Conservation (phyloP, 1,140 invertebrate species). For the Ptiloglossa arizonensis region DNA sequence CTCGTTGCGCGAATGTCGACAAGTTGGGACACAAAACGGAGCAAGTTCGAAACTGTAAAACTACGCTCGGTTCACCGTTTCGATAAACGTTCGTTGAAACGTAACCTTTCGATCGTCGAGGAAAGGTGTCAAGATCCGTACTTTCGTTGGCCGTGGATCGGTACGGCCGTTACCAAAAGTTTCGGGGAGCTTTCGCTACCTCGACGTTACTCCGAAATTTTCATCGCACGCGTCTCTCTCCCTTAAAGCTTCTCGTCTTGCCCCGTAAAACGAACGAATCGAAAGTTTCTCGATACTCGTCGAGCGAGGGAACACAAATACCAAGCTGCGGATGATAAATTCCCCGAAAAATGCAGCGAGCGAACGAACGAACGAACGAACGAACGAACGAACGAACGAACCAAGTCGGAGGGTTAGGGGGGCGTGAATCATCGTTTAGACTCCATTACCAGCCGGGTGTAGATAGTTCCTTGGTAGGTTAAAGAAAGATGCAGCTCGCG, state of each 20-base stretch:
- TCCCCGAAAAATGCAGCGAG: neutral
- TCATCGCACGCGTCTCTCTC: neutral
- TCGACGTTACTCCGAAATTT: neutral
- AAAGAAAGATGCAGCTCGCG: slow-evolving; percentile 34
- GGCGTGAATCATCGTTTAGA: slow-evolving; percentile 63
- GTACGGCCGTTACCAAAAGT: no score
- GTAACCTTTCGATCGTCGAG: no score
- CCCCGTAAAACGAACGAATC: neutral
- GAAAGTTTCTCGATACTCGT: neutral
- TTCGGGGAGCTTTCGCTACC: no score
- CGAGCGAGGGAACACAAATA: neutral
- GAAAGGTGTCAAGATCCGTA: no score
- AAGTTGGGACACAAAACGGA: no score
- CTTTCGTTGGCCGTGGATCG: no score
- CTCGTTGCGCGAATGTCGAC: no score
- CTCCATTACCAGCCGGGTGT: slow-evolving; percentile 49
- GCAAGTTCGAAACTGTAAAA: no score
- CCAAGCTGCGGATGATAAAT: neutral
- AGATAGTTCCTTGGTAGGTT: slow-evolving; percentile 28
- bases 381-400: neutral
- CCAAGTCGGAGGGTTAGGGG: neutral
- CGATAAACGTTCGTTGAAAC: no score
- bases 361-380: no score
- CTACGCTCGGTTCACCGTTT: no score
- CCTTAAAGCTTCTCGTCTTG: neutral